Base-by-base conservation (phyloP, 1,140 invertebrate genomes). In the Brachionus calyciflorus region DNA sequence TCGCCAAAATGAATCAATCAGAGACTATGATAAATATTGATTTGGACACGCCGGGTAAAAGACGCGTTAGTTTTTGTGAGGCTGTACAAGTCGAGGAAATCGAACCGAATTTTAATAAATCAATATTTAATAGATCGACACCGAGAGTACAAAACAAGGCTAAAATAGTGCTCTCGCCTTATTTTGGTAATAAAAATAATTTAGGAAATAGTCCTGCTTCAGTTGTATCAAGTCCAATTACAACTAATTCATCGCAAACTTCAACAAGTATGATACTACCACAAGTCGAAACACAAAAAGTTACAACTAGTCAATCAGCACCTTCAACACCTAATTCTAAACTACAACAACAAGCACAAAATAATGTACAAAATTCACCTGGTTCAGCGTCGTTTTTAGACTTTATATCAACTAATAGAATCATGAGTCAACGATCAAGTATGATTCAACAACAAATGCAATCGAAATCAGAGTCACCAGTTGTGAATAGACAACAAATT, bases 401-500 rank as follows among this genome's bases (percentile, higher is more conserved):
- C 44, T 73, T 73, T 51, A 28, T 73, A 6, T 51, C 69, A 4
- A 73, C 28, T 1, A 73, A 73, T 33, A 12, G 46, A n/a, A 12
- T 73, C 7, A 51, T 73, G 69, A 73, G 51, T 19, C 46, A 49
- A 41, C 44, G 69, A 6, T 49, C 69, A 3, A 40, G 30, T 12
- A 73, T 73, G 2, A 73, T 73, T 12, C 69, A 73, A 55, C 69
- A 73, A 19, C 46, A 73, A 73, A 73, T 73, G 69, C 69, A 73
- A 30, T 40, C 28, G 5, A 49, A 73, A 73, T 24, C 60, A 10
- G 60, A 65, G 10, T 60, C 55, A 33, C 55, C 55, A 24, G 33
- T 55, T 28, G 53, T n/a, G 12, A 24, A 30, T 12, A 60, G 12
- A n/a, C 30, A 60, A 37, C 19, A 33, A 37, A 60, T 60, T 17